These are phyloP conservation scores for Hemistola chrysoprasaria DNA, from an alignment of 2,888 invertebrate species.

Conservation along the genomic window DNA sequence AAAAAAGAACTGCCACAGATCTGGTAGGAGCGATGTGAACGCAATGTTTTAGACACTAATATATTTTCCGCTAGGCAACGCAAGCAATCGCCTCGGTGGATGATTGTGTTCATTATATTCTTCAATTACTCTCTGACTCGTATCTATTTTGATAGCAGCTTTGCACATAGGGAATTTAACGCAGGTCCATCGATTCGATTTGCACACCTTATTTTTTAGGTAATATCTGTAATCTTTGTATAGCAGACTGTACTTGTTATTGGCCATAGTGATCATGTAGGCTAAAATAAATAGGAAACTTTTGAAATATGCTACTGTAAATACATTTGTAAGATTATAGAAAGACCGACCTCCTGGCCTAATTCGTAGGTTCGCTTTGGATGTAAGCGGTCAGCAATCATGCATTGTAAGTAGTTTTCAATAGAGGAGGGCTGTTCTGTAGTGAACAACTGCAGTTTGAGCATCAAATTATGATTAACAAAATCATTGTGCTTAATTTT, in stretches of 20 bases:
- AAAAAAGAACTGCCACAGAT: too few species aligned
- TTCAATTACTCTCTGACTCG: neutral
- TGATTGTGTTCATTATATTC: slow-evolving; percentile 3
- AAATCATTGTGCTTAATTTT: too few species aligned
- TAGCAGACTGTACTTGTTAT: slow-evolving; percentile 4
- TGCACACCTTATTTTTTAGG: slow-evolving; percentile 28
- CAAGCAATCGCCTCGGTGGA: neutral
- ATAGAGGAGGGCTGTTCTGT: too few species aligned
- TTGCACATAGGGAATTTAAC: slow-evolving; percentile 35
- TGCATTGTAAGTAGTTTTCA: too few species aligned
- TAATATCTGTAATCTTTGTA: slow-evolving; percentile 36
- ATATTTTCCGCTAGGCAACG: slow-evolving; percentile 3
- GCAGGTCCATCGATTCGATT: slow-evolving; percentile 33
- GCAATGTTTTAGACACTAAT: neutral
- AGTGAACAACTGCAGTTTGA: too few species aligned
- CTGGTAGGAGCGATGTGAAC: too few species aligned
- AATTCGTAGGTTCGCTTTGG: too few species aligned
- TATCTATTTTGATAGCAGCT: slow-evolving; percentile 11
- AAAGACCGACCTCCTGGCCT: too few species aligned
- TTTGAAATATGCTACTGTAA: too few species aligned
- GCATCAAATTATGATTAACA: too few species aligned
- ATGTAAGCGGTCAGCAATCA: too few species aligned
- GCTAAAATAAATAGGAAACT: slow-evolving; percentile 1
- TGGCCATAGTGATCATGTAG: slow-evolving; percentile 5
- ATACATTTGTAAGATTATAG: too few species aligned